Evolutionary conservation across 1,140 invertebrate genomes (phyloP), one percentile per base, ranked within the genome.

Genomic region (Colletes gigas): DNA sequence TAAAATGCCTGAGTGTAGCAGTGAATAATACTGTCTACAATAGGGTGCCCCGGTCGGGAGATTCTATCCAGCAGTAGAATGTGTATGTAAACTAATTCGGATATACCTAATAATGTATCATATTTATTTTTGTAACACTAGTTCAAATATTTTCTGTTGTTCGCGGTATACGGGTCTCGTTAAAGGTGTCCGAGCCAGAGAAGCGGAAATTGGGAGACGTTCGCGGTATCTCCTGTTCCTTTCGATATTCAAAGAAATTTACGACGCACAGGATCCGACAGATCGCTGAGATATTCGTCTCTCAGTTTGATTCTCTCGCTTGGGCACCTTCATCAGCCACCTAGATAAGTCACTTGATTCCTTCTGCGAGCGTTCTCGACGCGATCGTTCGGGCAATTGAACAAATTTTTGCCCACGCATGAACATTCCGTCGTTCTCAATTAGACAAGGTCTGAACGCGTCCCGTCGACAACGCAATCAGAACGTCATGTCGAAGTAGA

Each of bases 31-130:
- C 91, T 92, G 92, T 72, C 89, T 93, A 91, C 92, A 89, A 92
- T 93, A 92, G 89, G 87, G 91, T 91, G 91, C 85, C 88, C 89
- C 88, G 88, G 84, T 93, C 89, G 91, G 89, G 91, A 92, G 92
- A 93, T 92, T 92, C 91, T 92, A 92, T 92, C 92, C 92, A 92
- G 92, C 91, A 92, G 88, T 92, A 90, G 91, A 92, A 88, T 85
- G 92, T 93, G 92, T 93, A 93, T 93, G 92, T 93, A 93, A 92
- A 87, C 83, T 90, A 92, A 92, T 92, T 92, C 92, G 92, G 92
- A 91, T 93, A 92, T 93, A 92, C 88, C 90, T 93, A 90, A 91
- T 92, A 89, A 89, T 88, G 88, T 86, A 84, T 88, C 83, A 86
- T 86, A 85, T 86, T 86, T 84, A 82, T 84, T 83, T 83, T 78